Percentiles rank a stretch among this genome's conserved stretches.
phyloP scores from a whole-genome alignment of 1,140 invertebrate genomes.

The Drosophila seguyi region DNA sequence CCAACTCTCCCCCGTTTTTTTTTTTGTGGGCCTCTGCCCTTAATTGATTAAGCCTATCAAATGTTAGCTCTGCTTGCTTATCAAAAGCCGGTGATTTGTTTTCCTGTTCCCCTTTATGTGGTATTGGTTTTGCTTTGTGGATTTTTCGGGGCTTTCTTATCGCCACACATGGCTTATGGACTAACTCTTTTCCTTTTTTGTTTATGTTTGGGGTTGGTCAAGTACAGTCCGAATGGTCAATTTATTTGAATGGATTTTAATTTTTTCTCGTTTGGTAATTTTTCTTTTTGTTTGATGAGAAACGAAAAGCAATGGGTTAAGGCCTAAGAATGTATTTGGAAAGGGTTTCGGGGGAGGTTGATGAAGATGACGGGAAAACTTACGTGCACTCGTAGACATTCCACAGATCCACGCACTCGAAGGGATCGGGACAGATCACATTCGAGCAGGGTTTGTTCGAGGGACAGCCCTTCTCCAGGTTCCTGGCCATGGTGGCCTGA shows the following conservation, averaged over 20 bases:
- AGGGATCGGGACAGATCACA: conserved; percentile 95
- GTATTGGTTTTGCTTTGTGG: conserved; percentile 27
- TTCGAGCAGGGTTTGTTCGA: conserved; percentile 97
- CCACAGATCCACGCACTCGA: conserved; percentile 98
- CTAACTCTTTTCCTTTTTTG: background rate
- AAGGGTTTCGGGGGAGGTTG: background rate
- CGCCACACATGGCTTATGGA: conserved; percentile 15
- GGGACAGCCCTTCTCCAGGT: conserved; percentile 95
- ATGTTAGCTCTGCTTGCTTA: conserved; percentile 45
- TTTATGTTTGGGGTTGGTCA: conserved; percentile 9
- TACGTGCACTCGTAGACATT: conserved; percentile 99
- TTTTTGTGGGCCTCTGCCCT: conserved; percentile 36
- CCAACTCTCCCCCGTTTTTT: background rate
- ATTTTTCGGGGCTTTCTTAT: conserved; percentile 14
- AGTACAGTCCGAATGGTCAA: conserved; percentile 58
- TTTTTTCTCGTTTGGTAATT: conserved; percentile 35
- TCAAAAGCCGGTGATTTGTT: conserved; percentile 36
- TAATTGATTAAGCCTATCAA: conserved; percentile 81
- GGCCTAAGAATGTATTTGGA: conserved; percentile 19
- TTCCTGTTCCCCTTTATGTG: conserved; percentile 30
- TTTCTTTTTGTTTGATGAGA: conserved; percentile 47
- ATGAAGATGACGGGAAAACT: conserved; percentile 86
- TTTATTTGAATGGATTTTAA: conserved; percentile 33
- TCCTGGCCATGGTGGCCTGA: conserved; percentile 95
- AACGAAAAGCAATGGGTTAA: conserved; percentile 67